A percentile compares a stretch with the other conserved stretches of the same genome.
Evolutionary conservation across 2,888 invertebrate species (phyloP).

Genomic region (Carcina quercana): DNA sequence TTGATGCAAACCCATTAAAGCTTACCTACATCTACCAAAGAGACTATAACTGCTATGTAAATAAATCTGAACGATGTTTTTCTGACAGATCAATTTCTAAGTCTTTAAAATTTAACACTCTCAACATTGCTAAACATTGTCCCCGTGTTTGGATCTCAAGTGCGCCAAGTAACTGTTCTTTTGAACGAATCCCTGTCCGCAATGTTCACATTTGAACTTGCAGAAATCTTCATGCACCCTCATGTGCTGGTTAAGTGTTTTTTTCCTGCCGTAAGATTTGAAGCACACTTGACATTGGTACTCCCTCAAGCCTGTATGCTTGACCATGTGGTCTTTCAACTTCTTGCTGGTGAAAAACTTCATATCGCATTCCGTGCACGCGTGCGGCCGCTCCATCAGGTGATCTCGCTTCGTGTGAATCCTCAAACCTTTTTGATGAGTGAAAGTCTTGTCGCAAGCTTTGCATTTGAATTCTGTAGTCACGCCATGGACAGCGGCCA

Average conservation of each 20-base stretch:
- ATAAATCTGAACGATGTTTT: no score
- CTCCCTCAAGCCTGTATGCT: constrained; percentile 37
- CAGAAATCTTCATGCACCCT: constrained; percentile 22
- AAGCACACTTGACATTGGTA: constrained; percentile 40
- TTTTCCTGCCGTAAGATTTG: constrained; percentile 38
- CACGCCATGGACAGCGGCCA: constrained; percentile 19
- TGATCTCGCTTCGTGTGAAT: constrained; percentile 42
- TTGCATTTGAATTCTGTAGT: constrained; percentile 30
- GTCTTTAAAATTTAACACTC: no score
- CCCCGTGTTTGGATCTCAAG: constrained; percentile 36
- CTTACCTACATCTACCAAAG: no score
- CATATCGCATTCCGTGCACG: constrained; percentile 35
- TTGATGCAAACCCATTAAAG: no score
- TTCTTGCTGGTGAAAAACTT: constrained; percentile 34
- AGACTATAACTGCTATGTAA: no score
- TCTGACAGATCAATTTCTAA: no score
- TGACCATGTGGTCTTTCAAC: constrained; percentile 39
- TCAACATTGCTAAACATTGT: no score
- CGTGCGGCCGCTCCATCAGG: constrained; percentile 36
- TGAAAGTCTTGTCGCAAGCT: constrained; percentile 38
- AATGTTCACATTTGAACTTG: constrained; percentile 29
- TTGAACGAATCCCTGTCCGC: constrained; percentile 35
- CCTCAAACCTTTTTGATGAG: constrained; percentile 30
- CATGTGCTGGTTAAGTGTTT: constrained; percentile 42
- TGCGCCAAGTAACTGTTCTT: constrained; percentile 52